Base-by-base conservation (phyloP, 2,888 invertebrate species). In the Mactromeris polynyma region DNA sequence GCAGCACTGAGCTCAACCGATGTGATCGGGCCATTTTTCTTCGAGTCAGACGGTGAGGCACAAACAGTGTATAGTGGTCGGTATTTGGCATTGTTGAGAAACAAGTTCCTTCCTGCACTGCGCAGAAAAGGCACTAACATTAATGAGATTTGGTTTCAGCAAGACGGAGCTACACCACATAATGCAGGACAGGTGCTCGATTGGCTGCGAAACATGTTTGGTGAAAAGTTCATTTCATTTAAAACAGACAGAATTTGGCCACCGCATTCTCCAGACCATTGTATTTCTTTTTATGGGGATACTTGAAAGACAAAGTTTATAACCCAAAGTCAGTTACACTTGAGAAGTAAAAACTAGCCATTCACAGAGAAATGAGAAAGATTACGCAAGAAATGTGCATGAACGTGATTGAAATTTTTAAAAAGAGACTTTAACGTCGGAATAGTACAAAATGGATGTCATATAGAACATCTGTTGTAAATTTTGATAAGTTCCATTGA, bases 1-100 rank as follows among this genome's bases (percentile, higher is more conserved):
- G 46, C 86, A 21, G 89, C 89, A 26, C n/a, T 89, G 1, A 89
- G 89, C 31, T 33, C 42, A 31, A n/a, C 36, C 46, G 69, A 83
- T 33, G 69, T 86, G 26, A 54, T 79, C 40, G 83, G 86, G 3
- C 89, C 79, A 46, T 89, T 89, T 38, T 83, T 83, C 64, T 83
- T 38, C 83, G 42, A 42, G 7, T 6, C 42, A 14, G 42, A 42
- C 14, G 42, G 42, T 9, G 14, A 42, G 6, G 42, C 42, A 42
- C 7, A 42, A 14, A 42, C 14, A 6, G 14, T 42, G 7, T 9
- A 42, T 14, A 42, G 42, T 42, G 42, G 14, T 6, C 42, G 42
- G 6, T 42, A 42, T 42, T 42, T 42, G 42, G 14, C 42, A 9
- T 14, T 42, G 7, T 42, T 42, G 42, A 42, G 14, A 42, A 6